Percentiles rank a stretch among this genome's conserved stretches.
Conservation (phyloP, 2,888 invertebrate genomes). For the Dolomedes plantarius region DNA sequence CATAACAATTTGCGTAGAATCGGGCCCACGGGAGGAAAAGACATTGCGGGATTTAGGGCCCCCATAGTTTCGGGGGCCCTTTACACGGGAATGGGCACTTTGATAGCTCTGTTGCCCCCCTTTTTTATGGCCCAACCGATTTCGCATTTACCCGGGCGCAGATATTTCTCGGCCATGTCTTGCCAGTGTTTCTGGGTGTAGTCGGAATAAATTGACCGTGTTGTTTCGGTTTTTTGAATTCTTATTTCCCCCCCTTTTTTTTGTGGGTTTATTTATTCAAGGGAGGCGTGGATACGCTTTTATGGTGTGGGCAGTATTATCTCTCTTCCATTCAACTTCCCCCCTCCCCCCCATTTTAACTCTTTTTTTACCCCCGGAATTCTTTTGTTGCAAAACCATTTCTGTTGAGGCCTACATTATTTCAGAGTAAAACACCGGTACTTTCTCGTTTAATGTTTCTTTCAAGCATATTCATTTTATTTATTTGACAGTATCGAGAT, state of each 20-base stretch:
- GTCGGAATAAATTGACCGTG: conserved; percentile 68
- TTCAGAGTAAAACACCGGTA: neutral
- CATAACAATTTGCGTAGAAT: conserved; percentile 70
- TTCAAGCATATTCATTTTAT: neutral
- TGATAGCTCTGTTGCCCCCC: conserved; percentile 32
- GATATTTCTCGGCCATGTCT: conserved; percentile 65
- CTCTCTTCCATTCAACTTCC: neutral
- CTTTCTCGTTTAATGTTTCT: neutral
- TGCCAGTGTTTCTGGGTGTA: conserved; percentile 62
- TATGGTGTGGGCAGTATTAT: neutral
- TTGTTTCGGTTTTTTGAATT: conserved; percentile 24
- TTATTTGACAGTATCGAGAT: neutral
- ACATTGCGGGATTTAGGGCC: conserved; percentile 66
- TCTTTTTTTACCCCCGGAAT: neutral
- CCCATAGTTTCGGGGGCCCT: conserved; percentile 38
- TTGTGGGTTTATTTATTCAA: neutral
- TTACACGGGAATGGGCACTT: conserved; percentile 64
- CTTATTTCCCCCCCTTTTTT: neutral
- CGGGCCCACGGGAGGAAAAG: conserved; percentile 64
- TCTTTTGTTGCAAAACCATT: neutral
- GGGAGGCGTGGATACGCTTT: neutral
- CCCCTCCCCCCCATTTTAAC: neutral
- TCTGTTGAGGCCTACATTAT: conserved; percentile 5
- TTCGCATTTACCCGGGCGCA: conserved; percentile 48
- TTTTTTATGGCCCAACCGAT: conserved; percentile 16